Conservation (phyloP, 2,888 invertebrate species). For the Marronus borbonicus region DNA sequence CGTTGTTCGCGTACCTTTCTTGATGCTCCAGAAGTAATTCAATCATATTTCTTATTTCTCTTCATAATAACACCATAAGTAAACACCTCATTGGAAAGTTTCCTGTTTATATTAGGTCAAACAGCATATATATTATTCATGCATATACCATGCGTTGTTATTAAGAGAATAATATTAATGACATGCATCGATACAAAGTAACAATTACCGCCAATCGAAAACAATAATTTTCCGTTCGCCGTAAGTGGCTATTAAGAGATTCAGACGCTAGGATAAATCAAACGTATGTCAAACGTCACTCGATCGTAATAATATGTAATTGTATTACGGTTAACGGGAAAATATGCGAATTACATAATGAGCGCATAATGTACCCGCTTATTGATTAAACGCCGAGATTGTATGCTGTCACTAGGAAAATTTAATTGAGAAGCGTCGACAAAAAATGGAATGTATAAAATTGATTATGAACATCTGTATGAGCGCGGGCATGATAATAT, state of each 20-base stretch:
- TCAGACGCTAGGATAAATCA: slow-evolving; percentile 19
- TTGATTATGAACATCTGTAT: slow-evolving; percentile 25
- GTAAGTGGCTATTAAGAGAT: slow-evolving; percentile 33
- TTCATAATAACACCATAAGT: too few relatives aligned
- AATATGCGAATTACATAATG: slow-evolving; percentile 39
- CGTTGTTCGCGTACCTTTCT: too few relatives aligned
- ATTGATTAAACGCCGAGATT: slow-evolving; percentile 20
- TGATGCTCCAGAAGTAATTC: too few relatives aligned
- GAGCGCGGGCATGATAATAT: neutral
- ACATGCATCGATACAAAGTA: slow-evolving; percentile 17
- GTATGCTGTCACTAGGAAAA: slow-evolving; percentile 18
- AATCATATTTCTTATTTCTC: too few relatives aligned
- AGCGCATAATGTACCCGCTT: slow-evolving; percentile 10
- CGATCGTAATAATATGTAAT: slow-evolving; percentile 29
- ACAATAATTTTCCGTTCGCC: slow-evolving; percentile 30
- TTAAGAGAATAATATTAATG: slow-evolving; percentile 10
- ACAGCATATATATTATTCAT: too few relatives aligned
- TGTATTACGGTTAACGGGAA: slow-evolving; percentile 36
- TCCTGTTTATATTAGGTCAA: too few relatives aligned
- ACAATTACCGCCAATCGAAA: slow-evolving; percentile 15
- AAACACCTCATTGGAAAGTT: too few relatives aligned
- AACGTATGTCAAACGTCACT: slow-evolving; percentile 38
- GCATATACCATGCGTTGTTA: too few relatives aligned
- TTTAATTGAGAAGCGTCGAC: slow-evolving; percentile 20
- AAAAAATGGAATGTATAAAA: slow-evolving; percentile 18